A percentile compares a stretch with the other conserved stretches of the same genome.
phyloP scores from a whole-genome alignment of 37 sponge, comb jelly and placozoan species.

The Tethya wilhelma region DNA sequence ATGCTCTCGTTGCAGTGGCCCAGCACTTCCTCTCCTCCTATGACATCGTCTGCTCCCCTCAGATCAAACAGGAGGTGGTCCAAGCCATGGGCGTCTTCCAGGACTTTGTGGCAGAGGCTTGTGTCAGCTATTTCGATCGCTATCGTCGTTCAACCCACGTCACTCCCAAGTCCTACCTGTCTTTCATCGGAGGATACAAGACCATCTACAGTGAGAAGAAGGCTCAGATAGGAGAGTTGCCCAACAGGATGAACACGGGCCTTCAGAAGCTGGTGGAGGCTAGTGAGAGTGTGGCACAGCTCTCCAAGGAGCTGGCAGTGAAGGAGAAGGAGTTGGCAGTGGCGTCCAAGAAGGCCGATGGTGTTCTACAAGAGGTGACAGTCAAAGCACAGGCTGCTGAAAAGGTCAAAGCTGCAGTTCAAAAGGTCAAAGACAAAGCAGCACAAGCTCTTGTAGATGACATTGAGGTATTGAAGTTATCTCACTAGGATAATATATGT shows the following conservation, averaged over 20 bases:
- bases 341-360: conserved; percentile 91
- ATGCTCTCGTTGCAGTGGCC: conserved; percentile 97
- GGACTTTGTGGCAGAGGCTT: conserved; percentile 93
- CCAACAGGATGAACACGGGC: conserved; percentile 94
- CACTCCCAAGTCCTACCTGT: conserved; percentile 99
- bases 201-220: conserved; percentile 89
- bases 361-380: conserved; percentile 93
- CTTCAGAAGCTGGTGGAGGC: conserved; percentile 97
- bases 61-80: conserved; percentile 87
- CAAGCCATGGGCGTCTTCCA: conserved; percentile 97
- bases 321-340: conserved; percentile 99
- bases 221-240: conserved; percentile 82
- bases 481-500: too few species aligned
- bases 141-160: conserved; percentile 95
- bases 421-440: conserved; percentile 97
- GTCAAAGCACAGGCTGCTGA: conserved; percentile 98
- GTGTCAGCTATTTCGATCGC: conserved; percentile 93
- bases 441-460: conserved; percentile 97
- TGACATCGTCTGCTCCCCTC: conserved; percentile 80
- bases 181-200: conserved; percentile 97
- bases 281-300: conserved; percentile 88
- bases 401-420: conserved; percentile 94
- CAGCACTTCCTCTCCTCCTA: conserved; percentile 90
- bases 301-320: conserved; percentile 88
- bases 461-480: conserved; percentile 81